Conservation (phyloP, 2,113 vertebrate genomes). For the Cavia aperea region DNA sequence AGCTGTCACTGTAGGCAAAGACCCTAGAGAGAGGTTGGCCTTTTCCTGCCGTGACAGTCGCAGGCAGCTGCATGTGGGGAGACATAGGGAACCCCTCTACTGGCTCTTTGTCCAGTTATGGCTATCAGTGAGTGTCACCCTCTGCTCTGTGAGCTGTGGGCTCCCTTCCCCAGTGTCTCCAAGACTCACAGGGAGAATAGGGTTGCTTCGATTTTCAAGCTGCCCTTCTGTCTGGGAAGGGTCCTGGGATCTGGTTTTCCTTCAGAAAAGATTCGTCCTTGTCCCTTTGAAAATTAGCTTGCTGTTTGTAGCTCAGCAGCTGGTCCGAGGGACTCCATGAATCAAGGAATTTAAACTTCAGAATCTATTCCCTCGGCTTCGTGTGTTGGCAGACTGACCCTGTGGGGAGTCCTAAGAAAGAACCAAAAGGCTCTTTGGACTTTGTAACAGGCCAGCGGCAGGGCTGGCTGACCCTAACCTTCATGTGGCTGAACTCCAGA, state of each 20-base stretch:
- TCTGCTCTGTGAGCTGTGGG: neutral
- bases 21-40: neutral
- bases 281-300: constrained; percentile 18
- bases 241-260: neutral
- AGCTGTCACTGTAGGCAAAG: neutral
- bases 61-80: neutral
- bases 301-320: neutral
- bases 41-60: neutral
- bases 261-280: neutral
- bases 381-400: constrained; percentile 33
- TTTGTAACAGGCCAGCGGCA: neutral
- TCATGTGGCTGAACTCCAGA: neutral
- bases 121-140: neutral
- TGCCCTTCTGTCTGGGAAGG: neutral
- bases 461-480: neutral
- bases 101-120: neutral
- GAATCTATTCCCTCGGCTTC: neutral
- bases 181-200: neutral
- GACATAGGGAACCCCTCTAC: neutral
- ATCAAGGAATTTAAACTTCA: constrained; percentile 38
- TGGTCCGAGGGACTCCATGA: neutral
- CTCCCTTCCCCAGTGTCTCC: neutral
- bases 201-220: neutral
- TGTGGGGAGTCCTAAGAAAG: constrained; percentile 38
- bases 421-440: constrained; percentile 49